Percentiles rank a stretch among this genome's conserved stretches.
phyloP scores from a whole-genome alignment of 2,888 invertebrate species.

The Agrotis ipsilon region DNA sequence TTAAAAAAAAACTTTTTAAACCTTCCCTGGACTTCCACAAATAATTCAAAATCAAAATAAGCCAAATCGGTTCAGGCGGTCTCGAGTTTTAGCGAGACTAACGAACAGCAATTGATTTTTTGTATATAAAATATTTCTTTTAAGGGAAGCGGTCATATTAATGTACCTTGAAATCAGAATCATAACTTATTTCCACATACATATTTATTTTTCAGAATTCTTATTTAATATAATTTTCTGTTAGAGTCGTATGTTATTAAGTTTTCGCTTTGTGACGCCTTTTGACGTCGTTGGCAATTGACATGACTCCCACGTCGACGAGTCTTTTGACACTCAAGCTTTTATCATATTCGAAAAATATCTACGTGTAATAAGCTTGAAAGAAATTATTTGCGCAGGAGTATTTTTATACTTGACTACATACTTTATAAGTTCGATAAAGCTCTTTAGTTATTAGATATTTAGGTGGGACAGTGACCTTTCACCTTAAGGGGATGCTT shows the following conservation, averaged over 20 bases:
- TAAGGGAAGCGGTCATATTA: too few relatives aligned
- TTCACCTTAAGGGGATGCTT: conserved; percentile 1
- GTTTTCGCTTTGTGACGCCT: conserved; percentile 24
- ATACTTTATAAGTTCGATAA: neutral
- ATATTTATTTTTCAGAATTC: neutral
- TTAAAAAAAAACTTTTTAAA: too few relatives aligned
- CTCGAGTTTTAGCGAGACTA: too few relatives aligned
- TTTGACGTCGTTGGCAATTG: conserved; percentile 43
- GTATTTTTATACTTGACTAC: neutral
- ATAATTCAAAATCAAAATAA: too few relatives aligned
- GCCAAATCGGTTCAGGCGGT: too few relatives aligned
- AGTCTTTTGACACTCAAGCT: conserved; percentile 29
- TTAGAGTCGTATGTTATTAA: conserved; percentile 24
- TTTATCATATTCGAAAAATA: conserved; percentile 31
- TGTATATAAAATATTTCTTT: too few relatives aligned
- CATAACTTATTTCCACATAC: neutral
- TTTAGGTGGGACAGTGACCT: neutral
- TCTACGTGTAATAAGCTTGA: conserved; percentile 10
- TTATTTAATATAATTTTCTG: conserved; percentile 8
- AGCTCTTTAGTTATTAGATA: conserved; percentile 8
- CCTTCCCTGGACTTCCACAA: too few relatives aligned
- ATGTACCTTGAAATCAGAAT: too few relatives aligned
- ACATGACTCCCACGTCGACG: conserved; percentile 12
- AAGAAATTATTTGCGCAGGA: conserved; percentile 8
- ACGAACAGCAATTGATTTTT: too few relatives aligned